Base-by-base conservation (phyloP, 2,113 vertebrate species). In the Leptobrachium leishanense region DNA sequence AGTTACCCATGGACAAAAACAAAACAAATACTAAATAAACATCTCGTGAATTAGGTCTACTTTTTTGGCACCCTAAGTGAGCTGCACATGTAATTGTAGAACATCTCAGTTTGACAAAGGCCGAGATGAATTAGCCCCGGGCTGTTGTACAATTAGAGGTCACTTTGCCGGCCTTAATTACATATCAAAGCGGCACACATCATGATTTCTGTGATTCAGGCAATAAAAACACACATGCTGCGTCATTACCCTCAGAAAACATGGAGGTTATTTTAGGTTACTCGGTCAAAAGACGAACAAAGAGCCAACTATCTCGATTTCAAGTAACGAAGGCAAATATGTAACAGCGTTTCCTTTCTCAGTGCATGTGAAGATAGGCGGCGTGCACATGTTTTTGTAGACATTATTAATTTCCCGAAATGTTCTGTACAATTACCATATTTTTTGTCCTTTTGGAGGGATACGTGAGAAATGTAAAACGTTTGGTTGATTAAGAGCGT, bases 251-350 rank as follows among this genome's bases (percentile, higher is more conserved):
- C 69, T 66, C 9, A 66, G 20, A 76, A 67, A 68, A 57, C 31
- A 68, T 75, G 8, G 42, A 67, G 77, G 77, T 79, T 73, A 73
- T 73, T 43, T 66, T 66, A 73, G 77, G 77, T 79, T 54, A 79
- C 40, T 2, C 57, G n/a, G 57, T 42, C 12, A 43, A 31, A 62
- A 44, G 66, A 67, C 62, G 66, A 50, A 77, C 68, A 5, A 13
- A 31, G 54, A 63, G 67, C 55, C 55, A 59, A 59, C 13, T 13
- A 8, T 59, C 3, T 40, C 39, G 40, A 1, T 43, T 67, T 43
- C 64, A 43, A 55, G 64, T 54, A 42, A 67, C 15, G 20, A 50
- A 50, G 46, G 46, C 13, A 59, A 64, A 50, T 74, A 74, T 11
- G 12, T 43, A 11, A 67, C 42, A 15, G 2, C 7, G 40, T 42